These are phyloP conservation scores for Pseudochirops corinnae DNA, from an alignment of 2,797 vertebrate genomes.

Conservation along the genomic window DNA sequence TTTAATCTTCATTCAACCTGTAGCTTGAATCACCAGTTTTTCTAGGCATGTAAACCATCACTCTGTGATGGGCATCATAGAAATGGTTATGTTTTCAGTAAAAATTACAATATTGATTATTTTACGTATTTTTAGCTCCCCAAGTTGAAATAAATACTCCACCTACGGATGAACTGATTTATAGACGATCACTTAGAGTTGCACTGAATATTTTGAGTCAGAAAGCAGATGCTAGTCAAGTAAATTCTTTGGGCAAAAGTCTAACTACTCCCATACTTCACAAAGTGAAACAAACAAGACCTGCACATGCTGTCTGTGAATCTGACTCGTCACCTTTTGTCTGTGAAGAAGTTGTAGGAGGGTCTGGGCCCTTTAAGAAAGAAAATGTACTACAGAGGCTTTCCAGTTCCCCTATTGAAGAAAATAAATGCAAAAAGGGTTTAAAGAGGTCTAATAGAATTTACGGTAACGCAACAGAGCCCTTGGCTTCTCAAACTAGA, in stretches of 20 bases:
- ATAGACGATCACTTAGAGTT: conserved; percentile 82
- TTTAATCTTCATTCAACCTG: background rate
- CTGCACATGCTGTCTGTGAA: fast-evolving
- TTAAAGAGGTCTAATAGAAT: fast-evolving
- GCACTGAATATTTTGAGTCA: conserved; percentile 80
- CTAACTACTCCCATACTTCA: fast-evolving
- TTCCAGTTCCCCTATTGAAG: fast-evolving
- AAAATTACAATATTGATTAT: background rate
- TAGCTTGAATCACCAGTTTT: background rate
- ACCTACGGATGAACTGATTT: conserved; percentile 81
- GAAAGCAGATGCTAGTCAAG: fast-evolving
- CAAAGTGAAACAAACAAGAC: fast-evolving
- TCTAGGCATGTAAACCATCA: background rate
- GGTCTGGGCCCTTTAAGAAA: background rate
- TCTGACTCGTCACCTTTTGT: fast-evolving
- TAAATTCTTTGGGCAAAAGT: background rate
- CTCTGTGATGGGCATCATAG: background rate
- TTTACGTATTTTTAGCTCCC: conserved; percentile 41
- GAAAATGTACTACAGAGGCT: fast-evolving
- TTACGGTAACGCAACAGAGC: fast-evolving
- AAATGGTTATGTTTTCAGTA: background rate
- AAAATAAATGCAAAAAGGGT: fast-evolving
- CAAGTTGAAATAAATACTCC: fast-evolving
- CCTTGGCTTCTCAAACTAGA: fast-evolving
- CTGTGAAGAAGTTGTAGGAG: fast-evolving